phyloP scores from a whole-genome alignment of 2,113 vertebrate genomes.

The Amphiprion percula region DNA sequence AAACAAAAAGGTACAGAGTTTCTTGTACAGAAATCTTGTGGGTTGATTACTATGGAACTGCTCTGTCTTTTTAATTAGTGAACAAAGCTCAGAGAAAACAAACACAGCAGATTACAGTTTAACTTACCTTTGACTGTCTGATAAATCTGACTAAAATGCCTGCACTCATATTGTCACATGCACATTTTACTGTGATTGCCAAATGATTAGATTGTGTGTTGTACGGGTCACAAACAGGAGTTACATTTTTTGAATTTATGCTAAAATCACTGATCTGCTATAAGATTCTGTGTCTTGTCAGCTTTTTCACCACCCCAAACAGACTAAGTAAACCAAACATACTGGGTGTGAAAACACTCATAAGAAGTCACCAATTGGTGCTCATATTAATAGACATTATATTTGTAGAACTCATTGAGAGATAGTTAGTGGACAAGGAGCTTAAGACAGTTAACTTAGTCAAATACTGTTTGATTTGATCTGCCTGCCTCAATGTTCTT shows the following conservation, averaged over 20 bases:
- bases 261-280: neutral
- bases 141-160: too few species aligned
- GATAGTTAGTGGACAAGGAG: too few species aligned
- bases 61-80: neutral
- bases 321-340: too few species aligned
- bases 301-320: too few species aligned
- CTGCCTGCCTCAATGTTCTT: neutral
- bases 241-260: neutral
- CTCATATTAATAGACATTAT: too few species aligned
- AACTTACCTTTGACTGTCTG: neutral
- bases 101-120: neutral
- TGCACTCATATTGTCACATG: neutral
- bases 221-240: neutral
- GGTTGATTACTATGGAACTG: neutral
- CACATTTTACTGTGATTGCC: neutral
- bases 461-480: neutral
- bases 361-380: too few species aligned
- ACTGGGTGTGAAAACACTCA: too few species aligned
- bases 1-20: neutral
- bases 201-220: neutral
- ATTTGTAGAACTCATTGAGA: too few species aligned
- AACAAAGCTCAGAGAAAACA: neutral
- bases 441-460: too few species aligned
- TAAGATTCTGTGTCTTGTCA: too few species aligned
- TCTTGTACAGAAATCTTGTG: neutral